These are phyloP conservation scores for Hirundichthys speculiger DNA, from an alignment of 2,113 vertebrate genomes.

Conservation along the genomic window DNA sequence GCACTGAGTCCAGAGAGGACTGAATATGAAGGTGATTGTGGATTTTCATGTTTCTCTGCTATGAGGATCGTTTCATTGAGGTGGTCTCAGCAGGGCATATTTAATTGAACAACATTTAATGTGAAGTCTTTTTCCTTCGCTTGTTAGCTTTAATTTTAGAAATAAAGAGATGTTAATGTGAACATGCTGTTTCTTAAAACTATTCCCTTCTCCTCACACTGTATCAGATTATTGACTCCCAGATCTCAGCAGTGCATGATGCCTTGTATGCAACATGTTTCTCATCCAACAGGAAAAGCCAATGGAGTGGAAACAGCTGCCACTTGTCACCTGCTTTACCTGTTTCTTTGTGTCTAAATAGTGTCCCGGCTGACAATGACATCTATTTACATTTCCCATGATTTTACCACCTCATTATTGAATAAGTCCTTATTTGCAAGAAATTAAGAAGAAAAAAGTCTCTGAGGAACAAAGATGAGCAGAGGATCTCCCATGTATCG, in stretches of 20 bases:
- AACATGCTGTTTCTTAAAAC: constrained; percentile 34
- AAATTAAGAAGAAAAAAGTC: too few relatives aligned
- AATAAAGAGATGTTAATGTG: neutral
- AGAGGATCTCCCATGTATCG: too few relatives aligned
- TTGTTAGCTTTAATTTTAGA: neutral
- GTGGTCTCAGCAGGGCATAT: neutral
- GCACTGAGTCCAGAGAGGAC: constrained; percentile 15
- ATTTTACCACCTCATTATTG: too few relatives aligned
- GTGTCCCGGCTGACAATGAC: too few relatives aligned
- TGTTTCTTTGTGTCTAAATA: too few relatives aligned
- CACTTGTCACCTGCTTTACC: constrained; percentile 2
- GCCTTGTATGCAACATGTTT: constrained; percentile 32
- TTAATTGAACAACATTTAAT: neutral
- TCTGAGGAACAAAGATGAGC: too few relatives aligned
- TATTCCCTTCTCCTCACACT: constrained; percentile 31
- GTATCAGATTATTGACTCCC: constrained; percentile 51
- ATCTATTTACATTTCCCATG: too few relatives aligned
- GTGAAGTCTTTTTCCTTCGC: neutral
- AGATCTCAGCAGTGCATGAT: constrained; percentile 4
- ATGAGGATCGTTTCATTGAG: neutral
- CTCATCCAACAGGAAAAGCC: constrained; percentile 68
- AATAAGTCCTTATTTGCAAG: too few relatives aligned
- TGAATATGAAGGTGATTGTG: constrained; percentile 15
- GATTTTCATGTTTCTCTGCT: neutral
- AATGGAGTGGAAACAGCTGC: constrained; percentile 38